Evolutionary conservation across 2,797 vertebrate genomes (phyloP).

Genomic region (Cercopithecus diana): DNA sequence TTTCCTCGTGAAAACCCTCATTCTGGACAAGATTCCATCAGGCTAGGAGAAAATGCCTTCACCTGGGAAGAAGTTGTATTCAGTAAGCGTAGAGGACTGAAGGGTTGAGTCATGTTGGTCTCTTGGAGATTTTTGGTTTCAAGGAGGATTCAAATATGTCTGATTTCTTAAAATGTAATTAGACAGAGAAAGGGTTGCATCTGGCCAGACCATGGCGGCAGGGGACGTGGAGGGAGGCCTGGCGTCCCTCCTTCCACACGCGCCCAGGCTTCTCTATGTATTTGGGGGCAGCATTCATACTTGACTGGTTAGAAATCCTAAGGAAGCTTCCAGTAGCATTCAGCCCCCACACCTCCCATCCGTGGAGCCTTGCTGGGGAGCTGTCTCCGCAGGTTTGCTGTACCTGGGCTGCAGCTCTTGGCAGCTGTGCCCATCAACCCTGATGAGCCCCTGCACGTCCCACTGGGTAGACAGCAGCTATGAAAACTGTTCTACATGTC

Average conservation of each 20-base stretch:
- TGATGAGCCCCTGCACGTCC: rapidly evolving
- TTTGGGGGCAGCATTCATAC: not conserved
- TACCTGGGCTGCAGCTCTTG: not conserved
- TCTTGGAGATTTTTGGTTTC: not conserved
- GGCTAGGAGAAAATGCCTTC: not conserved
- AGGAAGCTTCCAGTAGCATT: not conserved
- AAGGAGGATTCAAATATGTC: not conserved
- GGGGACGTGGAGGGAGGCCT: not conserved
- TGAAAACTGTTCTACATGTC: not conserved
- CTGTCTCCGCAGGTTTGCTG: not conserved
- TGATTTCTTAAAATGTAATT: not conserved
- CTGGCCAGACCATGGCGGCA: not conserved
- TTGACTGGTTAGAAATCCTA: not conserved
- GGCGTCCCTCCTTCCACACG: not conserved
- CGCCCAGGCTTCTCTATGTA: not conserved
- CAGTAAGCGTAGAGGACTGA: not conserved
- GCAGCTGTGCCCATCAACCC: not conserved
- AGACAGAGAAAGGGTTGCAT: not conserved
- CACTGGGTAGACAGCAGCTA: too few species aligned
- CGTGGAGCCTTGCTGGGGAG: not conserved
- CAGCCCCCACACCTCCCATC: rapidly evolving
- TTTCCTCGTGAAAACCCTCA: not conserved
- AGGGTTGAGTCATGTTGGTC: not conserved
- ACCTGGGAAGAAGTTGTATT: not conserved
- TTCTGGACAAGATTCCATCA: not conserved